Conservation (phyloP, 2,888 invertebrate species). For the Leptarthrus brevirostris region DNA sequence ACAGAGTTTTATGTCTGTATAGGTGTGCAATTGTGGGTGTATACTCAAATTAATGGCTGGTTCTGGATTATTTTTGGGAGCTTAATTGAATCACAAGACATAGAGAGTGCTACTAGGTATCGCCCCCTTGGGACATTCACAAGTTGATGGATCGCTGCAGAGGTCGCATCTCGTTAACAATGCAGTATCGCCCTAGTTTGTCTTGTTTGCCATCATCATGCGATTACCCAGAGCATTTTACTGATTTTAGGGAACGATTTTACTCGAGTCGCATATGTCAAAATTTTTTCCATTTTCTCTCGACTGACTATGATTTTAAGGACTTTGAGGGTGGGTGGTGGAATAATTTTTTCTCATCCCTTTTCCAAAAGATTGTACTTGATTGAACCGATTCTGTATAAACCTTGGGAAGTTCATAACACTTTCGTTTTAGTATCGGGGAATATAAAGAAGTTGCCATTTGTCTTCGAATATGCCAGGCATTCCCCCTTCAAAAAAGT, state of each 20-base stretch:
- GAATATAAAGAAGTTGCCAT: too few relatives aligned
- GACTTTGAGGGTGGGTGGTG: too few relatives aligned
- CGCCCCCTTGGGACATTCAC: slow-evolving; percentile 8
- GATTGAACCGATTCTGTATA: slow-evolving; percentile 4
- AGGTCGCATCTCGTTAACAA: background rate
- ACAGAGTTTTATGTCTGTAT: too few relatives aligned
- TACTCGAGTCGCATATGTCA: slow-evolving; percentile 33
- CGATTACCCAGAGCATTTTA: background rate
- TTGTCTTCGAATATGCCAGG: slow-evolving; percentile 40
- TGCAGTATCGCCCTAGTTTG: background rate
- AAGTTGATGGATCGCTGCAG: background rate
- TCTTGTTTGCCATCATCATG: background rate
- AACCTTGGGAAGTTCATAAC: too few relatives aligned
- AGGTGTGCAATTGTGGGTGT: too few relatives aligned
- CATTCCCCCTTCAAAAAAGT: slow-evolving; percentile 5
- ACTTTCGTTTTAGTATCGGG: too few relatives aligned
- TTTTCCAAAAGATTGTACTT: background rate
- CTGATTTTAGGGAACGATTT: slow-evolving; percentile 14
- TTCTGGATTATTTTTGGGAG: too few relatives aligned
- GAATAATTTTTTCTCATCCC: too few relatives aligned
- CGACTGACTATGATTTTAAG: background rate
- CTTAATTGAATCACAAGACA: slow-evolving; percentile 16
- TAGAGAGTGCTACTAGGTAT: background rate
- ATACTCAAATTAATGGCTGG: too few relatives aligned
- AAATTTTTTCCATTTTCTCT: slow-evolving; percentile 1